Base-by-base conservation (phyloP, 2,888 invertebrate species). In the Gastracanthus pulcherrimus region DNA sequence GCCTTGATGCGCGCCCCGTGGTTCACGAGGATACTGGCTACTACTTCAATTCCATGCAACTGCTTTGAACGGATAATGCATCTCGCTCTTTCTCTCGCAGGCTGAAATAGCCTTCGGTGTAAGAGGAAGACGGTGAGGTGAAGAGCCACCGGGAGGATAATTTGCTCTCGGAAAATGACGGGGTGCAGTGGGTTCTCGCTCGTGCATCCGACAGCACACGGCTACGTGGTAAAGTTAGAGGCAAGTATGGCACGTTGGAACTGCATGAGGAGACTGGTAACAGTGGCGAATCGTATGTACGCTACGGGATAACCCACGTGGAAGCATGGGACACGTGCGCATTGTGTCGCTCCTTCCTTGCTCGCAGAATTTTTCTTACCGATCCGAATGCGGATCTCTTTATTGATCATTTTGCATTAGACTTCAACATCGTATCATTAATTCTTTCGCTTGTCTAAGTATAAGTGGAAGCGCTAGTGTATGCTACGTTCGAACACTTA, bases 151-250 rank as follows among this genome's bases (percentile, higher is more conserved):
- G 81, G 85, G n/a, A n/a, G 85, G 88, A 89, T 89, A 89, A 90
- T 90, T 90, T 90, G 87, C 89, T 89, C 89, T 87, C 86, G 86
- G 89, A 89, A 90, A 90, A 90, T 90, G 89, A 90, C 89, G 89
- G 90, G 90, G 89, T 90, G 89, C 62, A 29, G 34, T 67, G 34
- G 75, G 66, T 70, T 62, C 81, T 82, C 80, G 82, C 83, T 66
- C 66, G 66, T 55, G 16, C 62, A 19, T 19, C 62, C 62, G 36
- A 36, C 62, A 62, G 41, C 41, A 26, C 26, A 26, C 13, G 26
- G 26, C 23, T 58, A 13, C 26, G 16, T 16, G 60, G n/a, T 16
- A 62, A n/a, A 19, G 34, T 19, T 13, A 1, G 45, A 55, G 26
- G 1, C 26, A 55, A 55, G 55, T 55, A 55, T 23, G 55, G 55